Evolutionary conservation across 2,888 invertebrate genomes (phyloP).

Genomic region (Oscheius sp.): DNA sequence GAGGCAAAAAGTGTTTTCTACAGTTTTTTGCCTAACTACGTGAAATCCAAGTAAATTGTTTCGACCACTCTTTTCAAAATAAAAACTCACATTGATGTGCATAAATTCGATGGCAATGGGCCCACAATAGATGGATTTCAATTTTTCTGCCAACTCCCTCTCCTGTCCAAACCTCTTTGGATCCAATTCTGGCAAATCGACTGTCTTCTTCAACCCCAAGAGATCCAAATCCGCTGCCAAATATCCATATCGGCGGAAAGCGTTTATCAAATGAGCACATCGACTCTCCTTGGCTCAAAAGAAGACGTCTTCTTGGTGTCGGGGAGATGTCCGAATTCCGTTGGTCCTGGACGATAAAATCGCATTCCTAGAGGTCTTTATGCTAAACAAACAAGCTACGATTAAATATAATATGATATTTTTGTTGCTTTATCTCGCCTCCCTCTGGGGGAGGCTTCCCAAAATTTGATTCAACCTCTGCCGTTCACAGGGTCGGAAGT

Average conservation of each 20-base stretch:
- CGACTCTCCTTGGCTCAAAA: constrained; percentile 47
- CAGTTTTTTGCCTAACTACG: no score
- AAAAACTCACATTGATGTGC: constrained; percentile 62
- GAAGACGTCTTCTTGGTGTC: constrained; percentile 50
- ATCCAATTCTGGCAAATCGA: constrained; percentile 59
- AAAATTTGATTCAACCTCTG: no score
- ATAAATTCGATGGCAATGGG: constrained; percentile 66
- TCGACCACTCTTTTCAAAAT: no score
- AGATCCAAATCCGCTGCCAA: constrained; percentile 66
- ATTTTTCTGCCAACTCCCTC: constrained; percentile 44
- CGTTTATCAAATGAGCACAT: constrained; percentile 62
- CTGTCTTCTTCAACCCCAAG: constrained; percentile 48
- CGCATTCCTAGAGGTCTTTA: no score
- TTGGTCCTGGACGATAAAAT: constrained; percentile 45
- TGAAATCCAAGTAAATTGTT: no score
- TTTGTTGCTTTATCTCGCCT: no score
- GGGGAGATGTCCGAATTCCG: constrained; percentile 53
- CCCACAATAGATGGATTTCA: constrained; percentile 62
- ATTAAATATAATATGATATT: no score
- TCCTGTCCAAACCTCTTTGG: constrained; percentile 57
- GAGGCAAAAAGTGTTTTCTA: no score
- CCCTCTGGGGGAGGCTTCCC: no score
- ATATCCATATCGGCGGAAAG: constrained; percentile 66
- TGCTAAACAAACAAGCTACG: no score
- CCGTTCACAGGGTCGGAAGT: no score